Evolutionary conservation across 2,113 vertebrate species (phyloP).

Genomic region (Acanthochromis polyacanthus): DNA sequence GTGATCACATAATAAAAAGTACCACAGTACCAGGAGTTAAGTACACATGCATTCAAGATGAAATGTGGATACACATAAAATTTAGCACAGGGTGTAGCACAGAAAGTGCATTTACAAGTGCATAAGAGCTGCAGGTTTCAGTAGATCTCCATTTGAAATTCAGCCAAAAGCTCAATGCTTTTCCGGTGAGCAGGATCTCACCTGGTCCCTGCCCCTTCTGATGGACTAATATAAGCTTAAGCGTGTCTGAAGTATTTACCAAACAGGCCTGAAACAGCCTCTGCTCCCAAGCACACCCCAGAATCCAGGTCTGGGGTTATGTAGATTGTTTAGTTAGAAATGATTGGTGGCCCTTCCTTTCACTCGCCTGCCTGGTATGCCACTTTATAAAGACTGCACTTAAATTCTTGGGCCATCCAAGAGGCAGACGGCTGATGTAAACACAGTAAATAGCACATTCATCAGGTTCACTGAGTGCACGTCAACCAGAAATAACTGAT

Average conservation of each 20-base stretch:
- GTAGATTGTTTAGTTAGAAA: constrained; percentile 82
- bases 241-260: constrained; percentile 66
- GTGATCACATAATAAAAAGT: not conserved
- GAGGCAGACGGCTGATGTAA: constrained; percentile 75
- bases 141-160: constrained; percentile 29
- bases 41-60: not conserved
- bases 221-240: constrained; percentile 50
- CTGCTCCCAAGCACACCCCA: constrained; percentile 50
- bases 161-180: constrained; percentile 26
- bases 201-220: constrained; percentile 52
- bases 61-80: not conserved
- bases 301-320: constrained; percentile 71
- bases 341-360: constrained; percentile 83
- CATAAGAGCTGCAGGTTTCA: not conserved
- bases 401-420: constrained; percentile 76
- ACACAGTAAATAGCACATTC: constrained; percentile 83
- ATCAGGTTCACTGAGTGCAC: constrained; percentile 74
- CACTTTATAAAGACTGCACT: constrained; percentile 82
- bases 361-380: constrained; percentile 66
- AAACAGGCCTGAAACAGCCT: constrained; percentile 53
- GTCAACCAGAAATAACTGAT: constrained; percentile 60
- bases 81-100: not conserved
- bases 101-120: not conserved
- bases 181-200: constrained; percentile 53
- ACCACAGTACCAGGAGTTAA: no score